Evolutionary conservation across 2,888 invertebrate genomes (phyloP).

Genomic region (Loripinus fragilis): DNA sequence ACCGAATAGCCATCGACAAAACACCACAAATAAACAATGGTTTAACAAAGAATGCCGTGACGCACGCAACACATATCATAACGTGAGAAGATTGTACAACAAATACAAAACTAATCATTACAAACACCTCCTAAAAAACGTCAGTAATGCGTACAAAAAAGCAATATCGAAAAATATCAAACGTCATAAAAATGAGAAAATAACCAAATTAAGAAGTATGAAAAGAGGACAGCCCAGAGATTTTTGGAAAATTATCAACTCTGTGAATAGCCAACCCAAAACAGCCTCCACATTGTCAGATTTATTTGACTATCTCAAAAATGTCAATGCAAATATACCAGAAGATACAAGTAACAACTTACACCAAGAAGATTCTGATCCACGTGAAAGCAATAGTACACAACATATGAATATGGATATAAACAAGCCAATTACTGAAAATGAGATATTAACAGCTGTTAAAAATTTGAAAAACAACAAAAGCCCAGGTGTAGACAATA

Average conservation of each 20-base stretch:
- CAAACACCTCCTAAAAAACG: background rate
- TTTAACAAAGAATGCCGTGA: background rate
- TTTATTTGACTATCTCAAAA: background rate
- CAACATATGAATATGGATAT: background rate
- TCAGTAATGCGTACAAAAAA: background rate
- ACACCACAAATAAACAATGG: background rate
- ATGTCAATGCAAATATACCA: background rate
- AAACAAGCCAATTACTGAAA: background rate
- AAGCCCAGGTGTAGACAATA: conserved; percentile 3
- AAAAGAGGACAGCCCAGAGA: background rate
- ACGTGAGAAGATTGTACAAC: background rate
- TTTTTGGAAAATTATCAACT: background rate
- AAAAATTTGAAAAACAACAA: conserved; percentile 24
- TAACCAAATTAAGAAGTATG: background rate
- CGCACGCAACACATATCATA: background rate
- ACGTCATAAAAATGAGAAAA: background rate
- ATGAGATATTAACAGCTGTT: background rate
- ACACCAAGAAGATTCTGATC: background rate
- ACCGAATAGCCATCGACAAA: background rate
- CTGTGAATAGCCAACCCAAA: background rate
- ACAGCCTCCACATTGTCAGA: background rate
- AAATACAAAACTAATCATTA: conserved; percentile 5
- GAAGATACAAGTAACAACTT: background rate
- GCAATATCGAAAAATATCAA: background rate
- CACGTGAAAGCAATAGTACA: background rate